phyloP scores from a whole-genome alignment of 2,888 invertebrate species.

The Athalia cordata region DNA sequence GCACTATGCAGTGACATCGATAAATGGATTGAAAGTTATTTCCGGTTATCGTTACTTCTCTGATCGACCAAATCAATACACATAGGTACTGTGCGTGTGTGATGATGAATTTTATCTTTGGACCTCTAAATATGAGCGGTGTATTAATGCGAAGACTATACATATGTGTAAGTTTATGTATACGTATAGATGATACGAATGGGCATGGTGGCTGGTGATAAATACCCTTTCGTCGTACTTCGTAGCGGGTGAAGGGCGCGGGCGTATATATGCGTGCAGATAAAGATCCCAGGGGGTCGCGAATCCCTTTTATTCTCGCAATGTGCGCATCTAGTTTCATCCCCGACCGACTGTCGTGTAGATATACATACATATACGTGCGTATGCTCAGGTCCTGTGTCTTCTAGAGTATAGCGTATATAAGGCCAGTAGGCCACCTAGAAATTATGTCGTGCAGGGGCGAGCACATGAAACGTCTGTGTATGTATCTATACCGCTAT shows the following conservation, averaged over 20 bases:
- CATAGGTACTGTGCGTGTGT: neutral
- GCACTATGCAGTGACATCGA: neutral
- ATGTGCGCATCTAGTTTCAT: constrained; percentile 18
- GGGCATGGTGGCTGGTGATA: neutral
- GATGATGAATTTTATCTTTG: too few species aligned
- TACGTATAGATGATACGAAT: neutral
- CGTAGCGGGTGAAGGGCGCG: neutral
- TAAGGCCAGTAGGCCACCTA: constrained; percentile 30
- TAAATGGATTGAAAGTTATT: constrained; percentile 19
- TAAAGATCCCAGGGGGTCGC: neutral
- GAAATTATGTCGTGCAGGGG: constrained; percentile 7
- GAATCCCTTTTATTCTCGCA: constrained; percentile 32
- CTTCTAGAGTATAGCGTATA: neutral
- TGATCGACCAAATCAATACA: neutral
- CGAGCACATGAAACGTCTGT: neutral
- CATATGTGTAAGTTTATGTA: neutral
- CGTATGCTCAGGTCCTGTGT: too few species aligned
- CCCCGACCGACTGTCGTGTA: constrained; percentile 2
- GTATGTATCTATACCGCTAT: too few species aligned
- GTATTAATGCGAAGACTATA: neutral
- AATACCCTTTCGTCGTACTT: constrained; percentile 17
- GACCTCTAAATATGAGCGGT: too few species aligned
- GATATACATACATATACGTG: too few species aligned
- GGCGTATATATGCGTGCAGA: neutral
- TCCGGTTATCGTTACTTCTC: neutral